Percentiles rank a stretch among this genome's conserved stretches.
phyloP scores from a whole-genome alignment of 2,888 invertebrate genomes.

The Galeruca laticollis region DNA sequence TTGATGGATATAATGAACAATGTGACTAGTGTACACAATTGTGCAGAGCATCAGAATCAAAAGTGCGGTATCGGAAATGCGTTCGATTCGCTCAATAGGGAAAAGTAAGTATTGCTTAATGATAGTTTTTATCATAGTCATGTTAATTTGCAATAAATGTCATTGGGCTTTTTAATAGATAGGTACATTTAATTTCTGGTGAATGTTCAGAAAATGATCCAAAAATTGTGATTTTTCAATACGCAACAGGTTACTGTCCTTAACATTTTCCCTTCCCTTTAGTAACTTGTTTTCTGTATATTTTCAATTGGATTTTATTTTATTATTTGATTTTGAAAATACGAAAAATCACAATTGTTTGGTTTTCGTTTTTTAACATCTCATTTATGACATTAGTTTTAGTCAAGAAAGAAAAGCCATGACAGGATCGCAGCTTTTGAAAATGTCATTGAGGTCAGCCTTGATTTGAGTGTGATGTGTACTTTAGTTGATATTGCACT shows the following conservation, averaged over 20 bases:
- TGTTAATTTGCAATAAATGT: slow-evolving; percentile 24
- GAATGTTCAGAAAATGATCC: not conserved
- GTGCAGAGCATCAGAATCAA: slow-evolving; percentile 70
- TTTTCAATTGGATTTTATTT: not conserved
- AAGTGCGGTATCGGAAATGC: slow-evolving; percentile 70
- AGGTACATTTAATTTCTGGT: slow-evolving; percentile 1
- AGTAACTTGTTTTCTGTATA: not conserved
- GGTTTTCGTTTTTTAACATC: slow-evolving; percentile 44
- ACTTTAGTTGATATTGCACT: slow-evolving; percentile 22
- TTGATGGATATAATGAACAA: slow-evolving; percentile 81
- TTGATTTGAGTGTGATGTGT: slow-evolving; percentile 25
- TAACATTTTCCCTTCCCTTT: not conserved
- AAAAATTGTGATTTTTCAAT: not conserved
- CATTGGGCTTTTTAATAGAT: slow-evolving; percentile 26
- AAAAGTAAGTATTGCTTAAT: slow-evolving; percentile 66
- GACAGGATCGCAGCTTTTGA: slow-evolving; percentile 82
- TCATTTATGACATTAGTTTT: slow-evolving; percentile 30
- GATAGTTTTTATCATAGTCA: not conserved
- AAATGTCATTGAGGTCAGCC: slow-evolving; percentile 79
- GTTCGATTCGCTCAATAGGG: slow-evolving; percentile 73
- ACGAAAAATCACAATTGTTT: not conserved
- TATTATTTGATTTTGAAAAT: not conserved
- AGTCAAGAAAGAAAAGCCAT: slow-evolving; percentile 65
- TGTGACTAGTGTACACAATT: slow-evolving; percentile 74
- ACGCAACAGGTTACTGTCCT: too few relatives aligned